Base-by-base conservation (phyloP, 2,888 invertebrate species). In the Synergus laeviventris region DNA sequence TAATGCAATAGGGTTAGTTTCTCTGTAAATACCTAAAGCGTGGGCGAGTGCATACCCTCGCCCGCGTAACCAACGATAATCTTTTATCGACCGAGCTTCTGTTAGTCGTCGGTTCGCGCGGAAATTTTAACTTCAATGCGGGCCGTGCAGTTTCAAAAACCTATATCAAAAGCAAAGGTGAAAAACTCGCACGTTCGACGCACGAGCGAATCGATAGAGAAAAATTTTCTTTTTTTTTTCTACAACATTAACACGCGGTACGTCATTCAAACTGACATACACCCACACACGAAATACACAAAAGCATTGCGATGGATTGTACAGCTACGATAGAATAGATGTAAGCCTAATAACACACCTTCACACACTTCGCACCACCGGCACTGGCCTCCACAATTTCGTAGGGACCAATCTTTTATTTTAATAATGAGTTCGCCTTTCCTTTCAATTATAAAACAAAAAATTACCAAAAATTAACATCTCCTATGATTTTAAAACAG, bases 1-100 rank as follows among this genome's bases (percentile, higher is more conserved):
- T 89, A 87, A 88, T 85, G 85, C 86, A 87, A 87, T 90, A 90
- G 90, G 89, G 86, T 90, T 90, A 90, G 90, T 90, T 89, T 89
- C 88, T 87, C 87, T 85, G 85, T 85, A 85, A 83, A 85, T 85
- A 85, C 84, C 84, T 86, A 87, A 87, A 84, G 87, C 86, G 84
- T 82, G 82, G 85, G 83, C 83, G 87, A 86, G 87, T 87, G 87
- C 85, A 84, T 84, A 87, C 86, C 89, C 89, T 89, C 87, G 89
- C 86, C 86, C 86, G 84, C 83, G 89, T 87, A 87, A 89, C 89
- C 89, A 89, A 89, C 85, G 85, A 89, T 87, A 88, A 89, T 88
- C 86, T 89, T 89, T 89, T 87, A 89, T 88, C 87, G 86, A 88
- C 87, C 89, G 87, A 86, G 87, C 87, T 89, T 89, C 86, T 87